Conservation (phyloP, 2,113 vertebrate genomes). For the Pseudonaja textilis region DNA sequence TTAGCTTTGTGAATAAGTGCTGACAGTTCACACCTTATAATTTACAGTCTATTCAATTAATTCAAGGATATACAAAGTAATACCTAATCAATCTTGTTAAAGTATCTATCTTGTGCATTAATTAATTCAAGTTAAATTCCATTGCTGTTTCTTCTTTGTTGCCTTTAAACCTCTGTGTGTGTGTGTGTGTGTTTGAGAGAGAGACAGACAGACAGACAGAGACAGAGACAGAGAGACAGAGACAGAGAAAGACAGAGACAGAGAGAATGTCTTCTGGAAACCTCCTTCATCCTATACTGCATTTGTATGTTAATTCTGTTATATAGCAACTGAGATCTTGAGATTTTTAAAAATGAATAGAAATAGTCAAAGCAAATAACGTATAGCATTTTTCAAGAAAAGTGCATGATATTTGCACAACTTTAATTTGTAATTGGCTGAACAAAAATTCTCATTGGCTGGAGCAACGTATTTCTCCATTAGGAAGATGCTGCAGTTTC, state of each 20-base stretch:
- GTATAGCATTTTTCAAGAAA: neutral
- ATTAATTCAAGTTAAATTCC: neutral
- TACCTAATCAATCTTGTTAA: neutral
- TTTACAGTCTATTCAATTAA: neutral
- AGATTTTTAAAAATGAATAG: neutral
- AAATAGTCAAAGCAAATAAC: neutral
- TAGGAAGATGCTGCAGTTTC: neutral
- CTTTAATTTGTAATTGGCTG: neutral
- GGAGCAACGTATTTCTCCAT: neutral
- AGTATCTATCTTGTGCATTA: neutral
- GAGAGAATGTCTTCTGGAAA: neutral
- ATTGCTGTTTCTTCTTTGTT: neutral
- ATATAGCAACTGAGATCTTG: neutral
- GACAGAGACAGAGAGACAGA: neutral
- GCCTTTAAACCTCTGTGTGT: neutral
- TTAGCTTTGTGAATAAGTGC: neutral
- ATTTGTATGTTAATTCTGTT: neutral
- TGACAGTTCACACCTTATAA: neutral
- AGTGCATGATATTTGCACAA: neutral
- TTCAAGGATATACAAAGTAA: neutral
- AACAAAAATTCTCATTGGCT: neutral
- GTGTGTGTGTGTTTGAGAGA: no score
- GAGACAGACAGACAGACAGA: neutral
- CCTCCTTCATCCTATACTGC: neutral
- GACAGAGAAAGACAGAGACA: neutral